A percentile compares a stretch with the other conserved stretches of the same genome.
phyloP scores from a whole-genome alignment of 2,797 vertebrate species.

The Pteropus rufus region DNA sequence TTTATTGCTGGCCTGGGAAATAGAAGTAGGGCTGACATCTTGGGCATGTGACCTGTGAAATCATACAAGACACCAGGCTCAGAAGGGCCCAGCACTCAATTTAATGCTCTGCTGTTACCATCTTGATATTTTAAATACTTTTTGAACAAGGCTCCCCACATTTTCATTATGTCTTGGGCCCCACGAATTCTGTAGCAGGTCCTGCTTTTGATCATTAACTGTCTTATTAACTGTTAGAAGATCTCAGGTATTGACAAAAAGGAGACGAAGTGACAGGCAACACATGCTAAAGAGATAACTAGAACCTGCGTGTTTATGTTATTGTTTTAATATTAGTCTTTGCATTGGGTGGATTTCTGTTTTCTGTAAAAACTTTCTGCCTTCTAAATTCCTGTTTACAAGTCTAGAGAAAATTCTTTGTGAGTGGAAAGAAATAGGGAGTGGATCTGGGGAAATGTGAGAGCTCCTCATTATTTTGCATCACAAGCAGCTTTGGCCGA shows the following conservation, averaged over 20 bases:
- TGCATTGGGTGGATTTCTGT: background rate
- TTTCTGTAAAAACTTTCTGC: background rate
- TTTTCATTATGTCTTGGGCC: background rate
- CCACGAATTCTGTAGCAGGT: background rate
- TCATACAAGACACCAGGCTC: background rate
- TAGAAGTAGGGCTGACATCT: background rate
- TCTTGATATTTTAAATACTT: background rate
- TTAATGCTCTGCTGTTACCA: background rate
- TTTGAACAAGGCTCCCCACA: background rate
- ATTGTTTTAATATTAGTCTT: background rate
- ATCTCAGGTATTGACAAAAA: background rate
- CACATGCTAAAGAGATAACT: background rate
- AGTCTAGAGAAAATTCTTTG: slow-evolving; percentile 8
- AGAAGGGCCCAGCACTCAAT: background rate
- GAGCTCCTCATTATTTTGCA: background rate
- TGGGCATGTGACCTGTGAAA: background rate
- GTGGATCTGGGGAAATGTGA: slow-evolving; percentile 15
- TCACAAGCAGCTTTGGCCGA: slow-evolving; percentile 34
- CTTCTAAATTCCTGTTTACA: slow-evolving; percentile 18
- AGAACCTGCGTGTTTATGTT: background rate
- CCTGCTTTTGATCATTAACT: background rate
- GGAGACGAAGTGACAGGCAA: background rate
- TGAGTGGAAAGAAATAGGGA: slow-evolving; percentile 37
- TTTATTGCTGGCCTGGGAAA: background rate
- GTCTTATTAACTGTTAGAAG: background rate